Percentiles rank a stretch among this genome's conserved stretches.
Evolutionary conservation across 1,140 invertebrate genomes (phyloP).

Genomic region (Megalonaias nervosa): DNA sequence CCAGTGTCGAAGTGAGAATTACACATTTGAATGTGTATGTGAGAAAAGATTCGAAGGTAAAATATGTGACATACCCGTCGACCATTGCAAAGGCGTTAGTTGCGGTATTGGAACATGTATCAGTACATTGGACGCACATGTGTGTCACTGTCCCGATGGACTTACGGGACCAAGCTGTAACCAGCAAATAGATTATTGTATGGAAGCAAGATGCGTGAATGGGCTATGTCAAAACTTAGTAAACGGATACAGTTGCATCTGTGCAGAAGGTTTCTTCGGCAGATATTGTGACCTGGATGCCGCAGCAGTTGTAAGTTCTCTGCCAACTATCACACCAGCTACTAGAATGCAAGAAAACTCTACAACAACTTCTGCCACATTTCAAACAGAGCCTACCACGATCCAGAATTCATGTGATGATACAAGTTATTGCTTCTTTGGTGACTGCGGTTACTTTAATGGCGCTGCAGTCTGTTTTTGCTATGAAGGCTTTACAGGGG

Average conservation of each 20-base stretch:
- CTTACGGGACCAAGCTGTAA: slow-evolving; percentile 40
- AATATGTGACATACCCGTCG: slow-evolving; percentile 17
- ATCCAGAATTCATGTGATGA: slow-evolving; percentile 5
- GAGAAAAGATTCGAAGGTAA: slow-evolving; percentile 19
- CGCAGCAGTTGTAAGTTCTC: not conserved
- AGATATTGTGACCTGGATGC: slow-evolving; percentile 4
- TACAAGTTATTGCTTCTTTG: not conserved
- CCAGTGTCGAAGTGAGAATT: not conserved
- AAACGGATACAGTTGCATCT: slow-evolving; percentile 17
- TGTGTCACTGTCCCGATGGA: slow-evolving; percentile 8
- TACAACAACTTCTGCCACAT: not conserved
- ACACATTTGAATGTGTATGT: slow-evolving; percentile 15
- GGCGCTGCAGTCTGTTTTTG: no score
- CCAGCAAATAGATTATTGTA: slow-evolving; percentile 19
- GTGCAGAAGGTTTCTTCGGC: slow-evolving; percentile 23
- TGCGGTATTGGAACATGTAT: slow-evolving; percentile 30
- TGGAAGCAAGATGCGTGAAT: slow-evolving; percentile 28
- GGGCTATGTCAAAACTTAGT: slow-evolving; percentile 29
- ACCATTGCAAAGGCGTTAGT: slow-evolving; percentile 32
- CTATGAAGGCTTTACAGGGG: no score
- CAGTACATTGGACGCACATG: slow-evolving; percentile 1
- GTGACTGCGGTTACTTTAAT: not conserved
- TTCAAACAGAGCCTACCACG: not conserved
- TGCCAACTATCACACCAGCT: not conserved
- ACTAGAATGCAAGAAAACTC: not conserved